phyloP scores from a whole-genome alignment of 2,113 vertebrate species.

The Ascaphus truei region DNA sequence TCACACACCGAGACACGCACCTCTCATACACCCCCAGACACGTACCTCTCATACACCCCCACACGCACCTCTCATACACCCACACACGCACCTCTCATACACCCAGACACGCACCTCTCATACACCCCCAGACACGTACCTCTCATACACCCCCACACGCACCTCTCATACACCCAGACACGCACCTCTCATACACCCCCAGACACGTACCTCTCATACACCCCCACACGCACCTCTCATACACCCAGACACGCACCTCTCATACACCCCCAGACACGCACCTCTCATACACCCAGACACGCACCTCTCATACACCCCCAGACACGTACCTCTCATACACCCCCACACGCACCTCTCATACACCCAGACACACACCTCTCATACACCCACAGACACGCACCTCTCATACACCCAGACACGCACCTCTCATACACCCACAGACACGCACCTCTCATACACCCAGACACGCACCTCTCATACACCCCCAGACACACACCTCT shows the following conservation, averaged over 20 bases:
- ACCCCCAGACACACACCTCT: not conserved
- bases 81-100: no score
- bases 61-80: not conserved
- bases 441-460: no score
- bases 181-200: not conserved
- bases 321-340: not conserved
- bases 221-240: not conserved
- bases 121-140: no score
- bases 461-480: not conserved
- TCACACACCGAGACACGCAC: not conserved
- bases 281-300: not conserved
- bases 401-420: no score
- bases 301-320: not conserved
- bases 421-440: not conserved
- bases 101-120: not conserved
- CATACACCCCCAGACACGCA: no score
- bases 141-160: not conserved
- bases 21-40: not conserved
- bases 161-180: not conserved
- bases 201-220: not conserved
- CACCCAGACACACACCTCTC: conserved; percentile 3
- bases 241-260: not conserved
- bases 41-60: not conserved
- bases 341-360: no score
- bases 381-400: not conserved